These are phyloP conservation scores for Xanthorhoe spadicearia DNA, from an alignment of 2,888 invertebrate genomes.

Conservation along the genomic window DNA sequence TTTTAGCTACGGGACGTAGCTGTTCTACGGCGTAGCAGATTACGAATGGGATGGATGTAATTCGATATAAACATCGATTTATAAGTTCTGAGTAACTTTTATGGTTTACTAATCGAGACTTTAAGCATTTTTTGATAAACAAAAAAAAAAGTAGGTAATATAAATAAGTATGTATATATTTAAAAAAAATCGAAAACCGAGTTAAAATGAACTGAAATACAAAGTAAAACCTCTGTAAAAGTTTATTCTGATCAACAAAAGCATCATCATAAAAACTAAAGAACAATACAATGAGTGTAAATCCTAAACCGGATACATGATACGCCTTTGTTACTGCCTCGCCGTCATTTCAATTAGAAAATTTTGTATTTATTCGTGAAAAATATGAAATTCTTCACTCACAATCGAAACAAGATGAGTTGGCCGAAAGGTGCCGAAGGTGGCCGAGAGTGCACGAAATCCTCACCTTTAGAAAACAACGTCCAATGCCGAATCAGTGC, in stretches of 20 bases:
- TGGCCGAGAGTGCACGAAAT: constrained; percentile 70
- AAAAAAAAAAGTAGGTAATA: too few relatives aligned
- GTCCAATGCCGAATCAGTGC: constrained; percentile 82
- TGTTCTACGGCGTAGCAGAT: too few relatives aligned
- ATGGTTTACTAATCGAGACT: too few relatives aligned
- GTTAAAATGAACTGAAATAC: neutral
- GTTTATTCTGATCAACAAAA: neutral
- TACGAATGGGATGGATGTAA: too few relatives aligned
- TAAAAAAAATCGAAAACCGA: neutral
- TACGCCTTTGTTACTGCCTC: constrained; percentile 43
- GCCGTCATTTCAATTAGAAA: constrained; percentile 59
- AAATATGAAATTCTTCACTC: constrained; percentile 74
- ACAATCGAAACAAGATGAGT: constrained; percentile 79
- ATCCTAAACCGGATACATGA: constrained; percentile 26
- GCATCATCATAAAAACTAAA: constrained; percentile 13
- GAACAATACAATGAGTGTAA: constrained; percentile 8
- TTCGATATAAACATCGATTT: too few relatives aligned
- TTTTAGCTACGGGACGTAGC: too few relatives aligned
- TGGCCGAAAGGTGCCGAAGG: constrained; percentile 67
- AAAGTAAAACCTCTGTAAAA: neutral
- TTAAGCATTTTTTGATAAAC: too few relatives aligned
- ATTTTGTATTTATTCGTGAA: constrained; percentile 56
- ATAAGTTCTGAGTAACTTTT: too few relatives aligned
- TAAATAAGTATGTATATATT: too few relatives aligned
- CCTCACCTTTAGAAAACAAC: constrained; percentile 81